A percentile compares a stretch with the other conserved stretches of the same genome.
Conservation (phyloP, 2,797 vertebrate genomes). For the Rhynchotus rufescens region DNA sequence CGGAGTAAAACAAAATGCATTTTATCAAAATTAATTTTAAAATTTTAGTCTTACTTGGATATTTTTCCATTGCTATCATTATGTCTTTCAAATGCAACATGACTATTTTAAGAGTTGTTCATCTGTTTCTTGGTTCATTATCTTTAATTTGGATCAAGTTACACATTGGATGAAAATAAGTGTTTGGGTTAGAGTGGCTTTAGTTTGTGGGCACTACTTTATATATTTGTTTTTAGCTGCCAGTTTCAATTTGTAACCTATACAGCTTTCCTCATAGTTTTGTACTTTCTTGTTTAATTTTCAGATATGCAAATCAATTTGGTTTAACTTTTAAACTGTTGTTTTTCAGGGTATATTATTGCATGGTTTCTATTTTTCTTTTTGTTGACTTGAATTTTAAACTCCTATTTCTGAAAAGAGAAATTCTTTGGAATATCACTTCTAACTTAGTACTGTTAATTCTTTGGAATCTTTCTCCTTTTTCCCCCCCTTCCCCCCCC, state of each 20-base stretch:
- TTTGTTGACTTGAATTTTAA: not conserved
- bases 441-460: not conserved
- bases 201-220: not conserved
- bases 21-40: not conserved
- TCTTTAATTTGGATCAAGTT: not conserved
- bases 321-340: not conserved
- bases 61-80: not conserved
- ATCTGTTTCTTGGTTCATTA: not conserved
- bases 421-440: not conserved
- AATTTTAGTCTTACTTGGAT: not conserved
- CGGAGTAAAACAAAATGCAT: not conserved
- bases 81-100: not conserved
- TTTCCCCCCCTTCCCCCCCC: not conserved
- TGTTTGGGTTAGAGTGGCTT: not conserved
- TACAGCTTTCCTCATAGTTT: not conserved
- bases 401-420: not conserved
- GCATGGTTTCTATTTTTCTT: not conserved
- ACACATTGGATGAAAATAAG: not conserved
- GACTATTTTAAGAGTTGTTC: not conserved
- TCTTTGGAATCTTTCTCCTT: not conserved
- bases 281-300: not conserved
- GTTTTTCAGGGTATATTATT: not conserved
- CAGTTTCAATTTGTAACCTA: not conserved
- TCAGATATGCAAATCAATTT: not conserved
- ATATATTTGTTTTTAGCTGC: not conserved